phyloP scores from a whole-genome alignment of 92 coral and sea anemone species.

The Heliopora coerulea region DNA sequence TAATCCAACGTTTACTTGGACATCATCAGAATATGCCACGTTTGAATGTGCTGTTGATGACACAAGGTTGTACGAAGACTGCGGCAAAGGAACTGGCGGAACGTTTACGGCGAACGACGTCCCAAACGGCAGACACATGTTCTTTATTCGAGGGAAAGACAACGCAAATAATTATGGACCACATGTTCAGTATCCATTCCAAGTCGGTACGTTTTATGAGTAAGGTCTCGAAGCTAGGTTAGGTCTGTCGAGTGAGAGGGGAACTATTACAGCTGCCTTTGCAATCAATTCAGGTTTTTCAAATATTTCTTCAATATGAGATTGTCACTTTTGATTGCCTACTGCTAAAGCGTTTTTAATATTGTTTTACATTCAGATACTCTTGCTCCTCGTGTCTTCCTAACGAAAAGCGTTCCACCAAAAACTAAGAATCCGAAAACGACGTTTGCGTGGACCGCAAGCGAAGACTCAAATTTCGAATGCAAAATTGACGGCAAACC shows the following conservation, averaged over 20 bases:
- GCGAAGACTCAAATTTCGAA: slow-evolving; percentile 22
- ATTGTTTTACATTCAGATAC: background rate
- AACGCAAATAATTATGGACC: background rate
- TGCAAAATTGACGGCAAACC: slow-evolving; percentile 20
- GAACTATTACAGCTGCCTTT: too few relatives aligned
- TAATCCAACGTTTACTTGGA: slow-evolving; percentile 7
- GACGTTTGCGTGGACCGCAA: slow-evolving; percentile 4
- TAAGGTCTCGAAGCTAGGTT: too few relatives aligned
- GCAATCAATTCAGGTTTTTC: too few relatives aligned
- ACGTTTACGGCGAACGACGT: slow-evolving; percentile 4
- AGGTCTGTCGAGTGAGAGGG: too few relatives aligned
- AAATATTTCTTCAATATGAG: too few relatives aligned
- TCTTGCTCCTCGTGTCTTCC: background rate
- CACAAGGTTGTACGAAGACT: background rate
- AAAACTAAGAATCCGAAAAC: slow-evolving; percentile 20
- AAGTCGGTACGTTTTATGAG: background rate
- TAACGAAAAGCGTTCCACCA: background rate
- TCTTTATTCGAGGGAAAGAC: background rate
- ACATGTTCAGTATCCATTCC: background rate
- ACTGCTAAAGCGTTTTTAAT: too few relatives aligned
- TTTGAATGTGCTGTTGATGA: slow-evolving; percentile 14
- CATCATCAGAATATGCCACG: slow-evolving; percentile 15
- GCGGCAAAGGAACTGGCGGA: background rate
- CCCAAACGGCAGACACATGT: background rate
- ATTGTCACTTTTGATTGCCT: too few relatives aligned